These are phyloP conservation scores for Pomatorhinus ruficollis DNA, from an alignment of 2,113 vertebrate species.

Conservation along the genomic window DNA sequence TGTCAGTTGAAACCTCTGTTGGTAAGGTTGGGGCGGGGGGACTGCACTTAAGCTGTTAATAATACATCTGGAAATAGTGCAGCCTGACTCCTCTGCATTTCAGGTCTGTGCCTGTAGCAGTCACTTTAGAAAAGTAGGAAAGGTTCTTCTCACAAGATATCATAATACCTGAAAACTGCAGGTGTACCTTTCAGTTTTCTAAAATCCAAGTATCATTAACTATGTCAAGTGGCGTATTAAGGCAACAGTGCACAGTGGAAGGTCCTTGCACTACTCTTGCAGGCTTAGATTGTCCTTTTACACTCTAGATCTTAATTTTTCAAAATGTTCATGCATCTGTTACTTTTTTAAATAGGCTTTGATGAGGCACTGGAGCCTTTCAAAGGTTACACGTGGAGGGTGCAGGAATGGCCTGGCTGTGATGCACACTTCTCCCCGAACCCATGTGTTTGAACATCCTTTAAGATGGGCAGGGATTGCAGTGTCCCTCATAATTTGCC, in stretches of 20 bases:
- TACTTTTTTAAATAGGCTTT: background rate
- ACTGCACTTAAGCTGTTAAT: background rate
- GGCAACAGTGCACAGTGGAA: background rate
- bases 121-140: background rate
- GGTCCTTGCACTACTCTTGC: background rate
- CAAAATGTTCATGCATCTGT: background rate
- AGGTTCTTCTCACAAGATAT: background rate
- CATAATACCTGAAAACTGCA: background rate
- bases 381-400: background rate
- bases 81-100: background rate
- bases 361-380: background rate
- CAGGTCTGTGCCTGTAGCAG: background rate
- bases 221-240: background rate
- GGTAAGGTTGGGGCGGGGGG: background rate
- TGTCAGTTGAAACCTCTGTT: background rate
- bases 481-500: background rate
- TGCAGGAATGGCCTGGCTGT: background rate
- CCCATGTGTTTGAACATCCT: background rate
- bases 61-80: background rate
- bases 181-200: background rate
- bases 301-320: background rate
- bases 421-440: background rate
- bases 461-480: background rate
- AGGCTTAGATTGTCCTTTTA: slow-evolving; percentile 1
- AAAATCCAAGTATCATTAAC: background rate